Conservation (phyloP, 2,797 vertebrate species). For the Phrynocephalus guinanensis region DNA sequence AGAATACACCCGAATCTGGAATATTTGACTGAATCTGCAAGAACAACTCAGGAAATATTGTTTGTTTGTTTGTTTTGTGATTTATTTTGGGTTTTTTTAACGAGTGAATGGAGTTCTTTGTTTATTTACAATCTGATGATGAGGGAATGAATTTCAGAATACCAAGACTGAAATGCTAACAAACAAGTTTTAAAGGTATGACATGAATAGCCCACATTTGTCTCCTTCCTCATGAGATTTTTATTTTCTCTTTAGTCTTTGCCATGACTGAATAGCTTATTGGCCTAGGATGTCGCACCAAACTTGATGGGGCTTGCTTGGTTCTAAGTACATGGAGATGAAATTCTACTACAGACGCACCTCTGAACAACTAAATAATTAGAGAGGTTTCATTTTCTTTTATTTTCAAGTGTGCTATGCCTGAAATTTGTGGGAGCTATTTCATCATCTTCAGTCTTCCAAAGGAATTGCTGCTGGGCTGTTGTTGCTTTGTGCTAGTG, state of each 20-base stretch:
- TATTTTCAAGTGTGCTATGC: too few relatives aligned
- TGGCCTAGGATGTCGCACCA: too few relatives aligned
- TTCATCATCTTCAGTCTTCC: neutral
- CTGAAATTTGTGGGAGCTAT: too few relatives aligned
- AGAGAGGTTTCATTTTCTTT: too few relatives aligned
- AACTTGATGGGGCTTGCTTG: neutral
- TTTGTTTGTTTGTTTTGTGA: neutral
- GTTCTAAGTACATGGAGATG: neutral
- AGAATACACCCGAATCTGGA: neutral
- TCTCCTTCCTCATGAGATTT: neutral
- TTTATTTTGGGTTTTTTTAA: neutral
- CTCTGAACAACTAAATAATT: too few relatives aligned
- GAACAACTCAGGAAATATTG: neutral
- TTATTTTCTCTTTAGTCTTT: constrained; percentile 35
- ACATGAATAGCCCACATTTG: neutral
- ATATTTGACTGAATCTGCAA: neutral
- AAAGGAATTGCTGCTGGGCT: neutral
- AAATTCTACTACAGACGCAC: too few relatives aligned
- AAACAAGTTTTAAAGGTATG: too few relatives aligned
- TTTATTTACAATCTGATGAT: too few relatives aligned
- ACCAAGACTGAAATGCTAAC: too few relatives aligned
- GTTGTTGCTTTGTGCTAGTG: constrained; percentile 15
- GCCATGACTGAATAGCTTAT: constrained; percentile 62
- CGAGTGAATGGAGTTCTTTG: neutral
- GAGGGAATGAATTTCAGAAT: too few relatives aligned